These are phyloP conservation scores for Anguilla obscura DNA, from an alignment of 2,797 vertebrate genomes.

Conservation along the genomic window DNA sequence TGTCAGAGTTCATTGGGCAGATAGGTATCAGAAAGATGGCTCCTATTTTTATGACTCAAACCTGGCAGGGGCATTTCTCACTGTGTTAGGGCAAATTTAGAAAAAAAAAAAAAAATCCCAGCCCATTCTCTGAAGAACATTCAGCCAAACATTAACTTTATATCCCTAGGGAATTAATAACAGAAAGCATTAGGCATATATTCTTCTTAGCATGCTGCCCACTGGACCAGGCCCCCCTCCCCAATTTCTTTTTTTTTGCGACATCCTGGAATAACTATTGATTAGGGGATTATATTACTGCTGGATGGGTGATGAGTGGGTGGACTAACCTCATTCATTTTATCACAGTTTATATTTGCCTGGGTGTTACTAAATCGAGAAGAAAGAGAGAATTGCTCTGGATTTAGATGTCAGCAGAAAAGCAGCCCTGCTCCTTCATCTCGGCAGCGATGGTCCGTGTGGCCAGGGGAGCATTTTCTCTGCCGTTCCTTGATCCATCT, in stretches of 20 bases:
- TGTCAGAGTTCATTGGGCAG: conserved; percentile 24
- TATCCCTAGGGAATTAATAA: conserved; percentile 16
- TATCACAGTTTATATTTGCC: conserved; percentile 66
- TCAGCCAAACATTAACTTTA: conserved; percentile 12
- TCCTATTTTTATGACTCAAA: conserved; percentile 27
- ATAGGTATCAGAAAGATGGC: not conserved
- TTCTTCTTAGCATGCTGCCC: not conserved
- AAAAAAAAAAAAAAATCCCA: not conserved
- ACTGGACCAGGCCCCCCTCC: conserved; percentile 50
- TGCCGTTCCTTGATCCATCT: conserved; percentile 28
- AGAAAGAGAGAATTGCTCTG: conserved; percentile 47
- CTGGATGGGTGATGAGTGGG: conserved; percentile 38
- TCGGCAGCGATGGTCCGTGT: conserved; percentile 13
- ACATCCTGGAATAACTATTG: conserved; percentile 64
- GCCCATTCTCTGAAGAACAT: not conserved
- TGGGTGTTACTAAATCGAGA: conserved; percentile 65
- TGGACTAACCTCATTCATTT: conserved; percentile 66
- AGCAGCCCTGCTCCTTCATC: conserved; percentile 23
- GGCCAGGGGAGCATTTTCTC: conserved; percentile 25
- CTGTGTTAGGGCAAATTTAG: conserved; percentile 14
- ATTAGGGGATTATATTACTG: conserved; percentile 71
- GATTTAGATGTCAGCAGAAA: conserved; percentile 35
- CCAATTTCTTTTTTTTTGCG: conserved; percentile 60
- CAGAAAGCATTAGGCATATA: conserved; percentile 20
- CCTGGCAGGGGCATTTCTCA: conserved; percentile 20